These are phyloP conservation scores for Herpetotheres cachinnans DNA, from an alignment of 2,113 vertebrate genomes.

Conservation along the genomic window DNA sequence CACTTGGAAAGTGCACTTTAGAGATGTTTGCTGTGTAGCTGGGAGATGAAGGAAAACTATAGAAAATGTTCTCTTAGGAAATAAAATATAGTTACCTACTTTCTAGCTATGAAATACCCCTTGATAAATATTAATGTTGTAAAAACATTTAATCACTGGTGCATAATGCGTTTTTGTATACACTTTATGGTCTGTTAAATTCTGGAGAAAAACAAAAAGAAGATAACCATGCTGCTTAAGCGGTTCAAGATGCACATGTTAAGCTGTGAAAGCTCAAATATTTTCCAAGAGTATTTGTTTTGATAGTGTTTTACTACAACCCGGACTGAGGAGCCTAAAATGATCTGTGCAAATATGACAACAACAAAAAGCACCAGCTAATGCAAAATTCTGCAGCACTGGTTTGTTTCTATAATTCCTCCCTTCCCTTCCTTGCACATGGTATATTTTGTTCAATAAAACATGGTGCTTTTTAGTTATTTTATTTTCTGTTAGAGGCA, in stretches of 20 bases:
- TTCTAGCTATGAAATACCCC: slow-evolving; percentile 74
- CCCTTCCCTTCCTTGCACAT: slow-evolving; percentile 16
- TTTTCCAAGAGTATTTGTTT: slow-evolving; percentile 78
- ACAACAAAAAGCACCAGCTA: slow-evolving; percentile 68
- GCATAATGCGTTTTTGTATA: slow-evolving; percentile 76
- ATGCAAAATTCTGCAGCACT: slow-evolving; percentile 68
- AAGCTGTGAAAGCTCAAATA: slow-evolving; percentile 73
- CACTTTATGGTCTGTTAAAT: slow-evolving; percentile 74
- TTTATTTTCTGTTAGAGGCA: slow-evolving; percentile 29
- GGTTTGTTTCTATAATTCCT: slow-evolving; percentile 67
- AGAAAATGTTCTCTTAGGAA: slow-evolving; percentile 78
- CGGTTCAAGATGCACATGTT: slow-evolving; percentile 73
- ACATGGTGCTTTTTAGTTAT: slow-evolving; percentile 51
- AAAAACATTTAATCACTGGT: slow-evolving; percentile 73
- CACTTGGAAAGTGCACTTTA: slow-evolving; percentile 80
- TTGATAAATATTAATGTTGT: slow-evolving; percentile 71
- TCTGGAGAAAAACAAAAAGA: slow-evolving; percentile 68
- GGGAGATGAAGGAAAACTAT: slow-evolving; percentile 74
- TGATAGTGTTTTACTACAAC: slow-evolving; percentile 70
- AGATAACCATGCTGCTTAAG: slow-evolving; percentile 76
- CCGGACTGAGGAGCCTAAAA: slow-evolving; percentile 70
- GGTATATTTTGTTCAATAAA: slow-evolving; percentile 53
- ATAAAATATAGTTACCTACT: slow-evolving; percentile 76
- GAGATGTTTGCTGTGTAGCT: slow-evolving; percentile 75
- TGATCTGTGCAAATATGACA: slow-evolving; percentile 71